These are phyloP conservation scores for Ametastegia equiseti DNA, from an alignment of 2,888 invertebrate genomes.

Conservation along the genomic window DNA sequence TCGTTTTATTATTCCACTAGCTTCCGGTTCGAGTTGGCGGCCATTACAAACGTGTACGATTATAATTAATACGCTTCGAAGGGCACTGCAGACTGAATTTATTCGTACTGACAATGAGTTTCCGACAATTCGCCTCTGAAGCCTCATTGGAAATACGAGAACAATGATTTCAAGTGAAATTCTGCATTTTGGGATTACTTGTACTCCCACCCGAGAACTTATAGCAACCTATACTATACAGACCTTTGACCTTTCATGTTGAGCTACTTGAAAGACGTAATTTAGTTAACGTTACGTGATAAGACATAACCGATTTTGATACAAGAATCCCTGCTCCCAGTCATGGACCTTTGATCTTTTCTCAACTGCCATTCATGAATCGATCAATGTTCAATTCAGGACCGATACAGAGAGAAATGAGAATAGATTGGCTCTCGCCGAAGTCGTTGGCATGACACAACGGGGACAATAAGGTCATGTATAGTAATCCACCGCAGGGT, in stretches of 20 bases:
- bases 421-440: not conserved
- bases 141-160: not conserved
- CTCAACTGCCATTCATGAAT: not conserved
- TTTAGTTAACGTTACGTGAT: not conserved
- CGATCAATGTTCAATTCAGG: not conserved
- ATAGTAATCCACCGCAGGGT: slow-evolving; percentile 55
- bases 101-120: not conserved
- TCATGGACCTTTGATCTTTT: not conserved
- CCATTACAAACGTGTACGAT: not conserved
- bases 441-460: slow-evolving; percentile 10
- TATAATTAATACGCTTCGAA: slow-evolving; percentile 2
- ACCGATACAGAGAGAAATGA: not conserved
- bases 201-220: not conserved
- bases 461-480: slow-evolving; percentile 61
- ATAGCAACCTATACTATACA: not conserved
- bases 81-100: not conserved
- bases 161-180: not conserved
- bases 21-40: not conserved
- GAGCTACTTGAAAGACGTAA: not conserved
- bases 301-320: not conserved
- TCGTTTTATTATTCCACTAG: not conserved
- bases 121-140: not conserved
- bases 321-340: not conserved
- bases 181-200: not conserved
- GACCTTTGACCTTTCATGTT: not conserved